Percentiles rank a stretch among this genome's conserved stretches.
phyloP scores from a whole-genome alignment of 2,888 invertebrate species.

The Protonemura montana region DNA sequence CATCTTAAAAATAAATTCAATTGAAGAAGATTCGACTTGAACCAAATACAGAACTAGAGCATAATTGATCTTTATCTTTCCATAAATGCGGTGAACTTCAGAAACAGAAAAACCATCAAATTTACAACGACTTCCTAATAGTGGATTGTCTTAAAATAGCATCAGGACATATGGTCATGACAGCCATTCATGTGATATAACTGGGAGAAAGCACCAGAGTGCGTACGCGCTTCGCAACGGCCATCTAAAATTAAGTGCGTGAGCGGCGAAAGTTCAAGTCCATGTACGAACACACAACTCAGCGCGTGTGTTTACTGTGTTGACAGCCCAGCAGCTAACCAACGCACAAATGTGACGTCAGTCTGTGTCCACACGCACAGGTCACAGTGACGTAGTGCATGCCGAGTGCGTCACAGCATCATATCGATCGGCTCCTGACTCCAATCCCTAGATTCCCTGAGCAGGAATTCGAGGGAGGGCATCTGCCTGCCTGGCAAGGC shows the following conservation, averaged over 20 bases:
- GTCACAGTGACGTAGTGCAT: constrained; percentile 35
- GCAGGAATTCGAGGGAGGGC: not conserved
- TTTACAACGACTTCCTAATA: not conserved
- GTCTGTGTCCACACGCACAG: not conserved
- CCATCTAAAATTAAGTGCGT: not conserved
- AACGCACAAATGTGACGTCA: constrained; percentile 15
- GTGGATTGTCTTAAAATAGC: not conserved
- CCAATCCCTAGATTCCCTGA: not conserved
- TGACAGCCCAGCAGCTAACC: not conserved
- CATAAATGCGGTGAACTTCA: not conserved
- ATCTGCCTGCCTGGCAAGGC: not conserved
- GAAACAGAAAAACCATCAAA: not conserved
- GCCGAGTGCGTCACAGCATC: not conserved
- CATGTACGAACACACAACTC: not conserved
- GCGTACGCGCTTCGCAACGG: not conserved
- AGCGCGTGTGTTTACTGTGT: not conserved
- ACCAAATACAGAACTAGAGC: not conserved
- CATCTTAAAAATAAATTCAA: no score
- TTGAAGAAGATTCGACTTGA: not conserved
- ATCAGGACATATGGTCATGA: not conserved
- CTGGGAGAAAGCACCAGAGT: not conserved
- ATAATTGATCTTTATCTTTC: not conserved
- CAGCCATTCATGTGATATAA: not conserved
- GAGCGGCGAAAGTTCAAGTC: constrained; percentile 24
- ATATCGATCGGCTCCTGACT: constrained; percentile 17